Evolutionary conservation across 2,888 invertebrate species (phyloP).

Genomic region (Pyrrhosoma nymphula): DNA sequence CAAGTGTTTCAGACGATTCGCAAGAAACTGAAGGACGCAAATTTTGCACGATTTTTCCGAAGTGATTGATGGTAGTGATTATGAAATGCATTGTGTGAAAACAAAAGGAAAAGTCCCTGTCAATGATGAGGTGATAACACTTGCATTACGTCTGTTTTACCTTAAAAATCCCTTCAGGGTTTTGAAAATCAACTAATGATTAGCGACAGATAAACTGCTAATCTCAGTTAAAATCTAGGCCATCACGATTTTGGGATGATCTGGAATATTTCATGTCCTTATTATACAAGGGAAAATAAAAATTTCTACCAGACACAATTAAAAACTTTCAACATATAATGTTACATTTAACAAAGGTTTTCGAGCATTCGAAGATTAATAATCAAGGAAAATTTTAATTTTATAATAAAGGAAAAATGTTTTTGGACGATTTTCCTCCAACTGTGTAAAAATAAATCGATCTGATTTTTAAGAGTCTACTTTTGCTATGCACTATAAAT

Average conservation of each 20-base stretch:
- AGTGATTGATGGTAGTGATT: conserved; percentile 54
- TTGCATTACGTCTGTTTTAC: background rate
- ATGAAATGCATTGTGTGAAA: conserved; percentile 53
- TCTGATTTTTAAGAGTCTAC: too few relatives aligned
- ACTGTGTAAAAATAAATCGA: too few relatives aligned
- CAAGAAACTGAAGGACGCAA: conserved; percentile 41
- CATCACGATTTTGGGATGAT: background rate
- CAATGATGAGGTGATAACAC: background rate
- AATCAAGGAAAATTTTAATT: too few relatives aligned
- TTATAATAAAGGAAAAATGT: too few relatives aligned
- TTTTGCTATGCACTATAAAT: too few relatives aligned
- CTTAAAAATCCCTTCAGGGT: background rate
- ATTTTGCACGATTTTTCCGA: conserved; percentile 51
- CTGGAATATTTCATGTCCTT: too few relatives aligned
- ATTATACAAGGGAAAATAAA: too few relatives aligned
- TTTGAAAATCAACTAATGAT: background rate
- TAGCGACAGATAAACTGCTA: background rate
- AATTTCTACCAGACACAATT: too few relatives aligned
- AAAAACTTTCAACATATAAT: too few relatives aligned
- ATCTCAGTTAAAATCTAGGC: background rate
- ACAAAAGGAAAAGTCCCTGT: background rate
- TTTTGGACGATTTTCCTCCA: too few relatives aligned
- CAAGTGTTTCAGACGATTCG: conserved; percentile 40
- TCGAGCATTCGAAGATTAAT: too few relatives aligned
- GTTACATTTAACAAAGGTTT: too few relatives aligned